These are phyloP conservation scores for Nebria brevicollis DNA, from an alignment of 2,888 invertebrate genomes.

Conservation along the genomic window DNA sequence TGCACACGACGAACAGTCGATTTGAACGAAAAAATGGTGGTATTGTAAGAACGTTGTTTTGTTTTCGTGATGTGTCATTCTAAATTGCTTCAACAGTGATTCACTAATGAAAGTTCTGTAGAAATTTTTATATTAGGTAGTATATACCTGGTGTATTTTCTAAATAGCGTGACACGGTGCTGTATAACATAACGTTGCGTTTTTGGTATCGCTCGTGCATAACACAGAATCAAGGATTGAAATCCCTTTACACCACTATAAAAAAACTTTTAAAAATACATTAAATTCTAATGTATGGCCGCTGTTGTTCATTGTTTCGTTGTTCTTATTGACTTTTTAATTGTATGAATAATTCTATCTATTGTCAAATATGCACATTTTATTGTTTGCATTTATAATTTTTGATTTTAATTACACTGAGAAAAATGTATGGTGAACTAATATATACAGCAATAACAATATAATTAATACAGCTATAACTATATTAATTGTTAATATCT, in stretches of 20 bases:
- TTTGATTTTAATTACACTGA: too few relatives aligned
- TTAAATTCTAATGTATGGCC: constrained; percentile 11
- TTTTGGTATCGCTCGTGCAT: neutral
- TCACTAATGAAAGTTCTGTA: constrained; percentile 3
- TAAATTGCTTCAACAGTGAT: neutral
- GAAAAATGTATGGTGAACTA: too few relatives aligned
- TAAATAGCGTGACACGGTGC: constrained; percentile 8
- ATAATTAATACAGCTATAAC: too few relatives aligned
- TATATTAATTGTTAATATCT: too few relatives aligned
- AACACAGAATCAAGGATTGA: neutral
- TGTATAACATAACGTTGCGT: neutral
- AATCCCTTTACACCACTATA: constrained; percentile 12
- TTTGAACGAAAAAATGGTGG: neutral
- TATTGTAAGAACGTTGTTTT: neutral
- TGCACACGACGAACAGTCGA: too few relatives aligned
- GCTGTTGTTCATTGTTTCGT: neutral
- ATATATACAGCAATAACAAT: too few relatives aligned
- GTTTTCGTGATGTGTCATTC: neutral
- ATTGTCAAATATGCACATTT: neutral
- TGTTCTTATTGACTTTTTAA: neutral
- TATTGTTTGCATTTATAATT: too few relatives aligned
- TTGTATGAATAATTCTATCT: neutral
- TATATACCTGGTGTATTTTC: neutral
- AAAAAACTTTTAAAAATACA: constrained; percentile 11
- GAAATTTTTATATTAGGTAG: neutral